A percentile compares a stretch with the other conserved stretches of the same genome.
Evolutionary conservation across 2,113 vertebrate genomes (phyloP).

Genomic region (Leuciscus idus): DNA sequence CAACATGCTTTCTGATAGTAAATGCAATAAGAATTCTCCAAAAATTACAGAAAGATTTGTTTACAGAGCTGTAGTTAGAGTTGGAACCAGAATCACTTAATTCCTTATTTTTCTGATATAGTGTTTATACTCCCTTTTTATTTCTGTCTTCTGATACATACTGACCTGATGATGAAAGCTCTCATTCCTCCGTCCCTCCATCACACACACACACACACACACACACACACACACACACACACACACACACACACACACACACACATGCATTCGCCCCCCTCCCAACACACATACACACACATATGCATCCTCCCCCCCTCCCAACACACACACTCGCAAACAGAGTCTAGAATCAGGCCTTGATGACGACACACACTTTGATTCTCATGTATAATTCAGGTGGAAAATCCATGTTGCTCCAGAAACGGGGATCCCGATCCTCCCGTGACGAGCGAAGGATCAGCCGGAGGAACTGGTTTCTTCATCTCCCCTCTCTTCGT

Average conservation of each 20-base stretch:
- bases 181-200: too few species aligned
- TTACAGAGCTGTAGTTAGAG: background rate
- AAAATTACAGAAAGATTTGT: background rate
- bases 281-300: too few species aligned
- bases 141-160: background rate
- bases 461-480: background rate
- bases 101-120: background rate
- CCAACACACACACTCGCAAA: background rate
- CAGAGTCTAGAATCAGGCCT: constrained; percentile 37
- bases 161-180: background rate
- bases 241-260: too few species aligned
- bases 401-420: constrained; percentile 59
- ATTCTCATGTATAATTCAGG: constrained; percentile 70
- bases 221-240: background rate
- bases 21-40: background rate
- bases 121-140: background rate
- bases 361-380: constrained; percentile 52
- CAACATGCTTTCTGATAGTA: background rate
- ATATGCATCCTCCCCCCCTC: too few species aligned
- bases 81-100: background rate
- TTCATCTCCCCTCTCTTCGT: constrained; percentile 13
- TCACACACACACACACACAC: background rate
- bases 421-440: constrained; percentile 15
- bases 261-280: too few species aligned
- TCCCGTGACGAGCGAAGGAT: background rate